Conservation (phyloP, 2,113 vertebrate genomes). For the Hassar affinis region DNA sequence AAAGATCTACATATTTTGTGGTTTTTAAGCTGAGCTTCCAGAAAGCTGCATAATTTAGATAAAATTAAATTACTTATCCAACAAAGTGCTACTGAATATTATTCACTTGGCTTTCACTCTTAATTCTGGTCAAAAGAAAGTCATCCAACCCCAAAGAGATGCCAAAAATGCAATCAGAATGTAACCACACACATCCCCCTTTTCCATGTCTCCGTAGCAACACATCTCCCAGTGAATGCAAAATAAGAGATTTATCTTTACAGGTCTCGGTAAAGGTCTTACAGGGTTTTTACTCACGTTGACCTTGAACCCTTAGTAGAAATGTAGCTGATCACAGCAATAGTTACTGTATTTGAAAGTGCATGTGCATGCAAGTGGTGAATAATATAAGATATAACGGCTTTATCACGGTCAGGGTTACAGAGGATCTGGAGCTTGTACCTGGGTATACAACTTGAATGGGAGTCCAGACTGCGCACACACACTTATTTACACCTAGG, state of each 20-base stretch:
- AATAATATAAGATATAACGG: background rate
- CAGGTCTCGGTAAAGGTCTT: background rate
- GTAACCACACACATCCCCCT: conserved; percentile 56
- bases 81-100: conserved; percentile 48
- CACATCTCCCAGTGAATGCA: conserved; percentile 57
- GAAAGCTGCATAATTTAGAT: conserved; percentile 41
- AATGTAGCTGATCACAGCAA: background rate
- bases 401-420: background rate
- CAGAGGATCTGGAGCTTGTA: background rate
- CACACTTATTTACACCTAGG: background rate
- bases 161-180: conserved; percentile 56
- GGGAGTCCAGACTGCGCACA: background rate
- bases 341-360: background rate
- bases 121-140: conserved; percentile 43
- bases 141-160: conserved; percentile 56
- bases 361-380: background rate
- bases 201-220: conserved; percentile 68
- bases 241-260: conserved; percentile 59
- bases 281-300: background rate
- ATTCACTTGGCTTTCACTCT: conserved; percentile 52
- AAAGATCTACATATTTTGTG: conserved; percentile 17
- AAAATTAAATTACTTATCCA: conserved; percentile 50
- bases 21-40: conserved; percentile 44
- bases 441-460: too few relatives aligned
- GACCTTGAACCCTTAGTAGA: background rate